These are phyloP conservation scores for Lomographa bimaculata DNA, from an alignment of 2,888 invertebrate species.

Conservation along the genomic window DNA sequence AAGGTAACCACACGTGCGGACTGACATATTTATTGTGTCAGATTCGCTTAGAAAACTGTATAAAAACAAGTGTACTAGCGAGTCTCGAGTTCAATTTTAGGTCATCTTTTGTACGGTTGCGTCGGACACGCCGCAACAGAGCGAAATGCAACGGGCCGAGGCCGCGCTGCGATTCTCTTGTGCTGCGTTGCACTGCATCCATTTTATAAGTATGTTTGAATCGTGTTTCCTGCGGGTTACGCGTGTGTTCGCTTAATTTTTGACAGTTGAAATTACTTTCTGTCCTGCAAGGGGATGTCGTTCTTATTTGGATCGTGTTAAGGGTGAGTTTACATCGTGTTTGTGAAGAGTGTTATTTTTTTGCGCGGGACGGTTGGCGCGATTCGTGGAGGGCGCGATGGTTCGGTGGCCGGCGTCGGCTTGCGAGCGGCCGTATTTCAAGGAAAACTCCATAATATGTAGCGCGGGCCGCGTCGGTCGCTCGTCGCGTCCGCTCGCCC, in stretches of 20 bases:
- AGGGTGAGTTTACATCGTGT: conserved; percentile 66
- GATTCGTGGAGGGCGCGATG: conserved; percentile 59
- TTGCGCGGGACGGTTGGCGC: conserved; percentile 78
- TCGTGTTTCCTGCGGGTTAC: conserved; percentile 75
- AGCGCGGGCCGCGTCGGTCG: conserved; percentile 54
- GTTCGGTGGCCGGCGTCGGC: conserved; percentile 55
- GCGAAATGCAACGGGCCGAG: conserved; percentile 80
- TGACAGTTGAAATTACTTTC: conserved; percentile 81
- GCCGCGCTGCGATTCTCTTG: conserved; percentile 72
- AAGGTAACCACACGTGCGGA: conserved; percentile 51
- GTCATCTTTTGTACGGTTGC: conserved; percentile 80
- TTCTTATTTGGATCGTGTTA: conserved; percentile 57
- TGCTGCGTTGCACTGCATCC: conserved; percentile 70
- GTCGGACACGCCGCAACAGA: conserved; percentile 70
- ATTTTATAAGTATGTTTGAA: conserved; percentile 72
- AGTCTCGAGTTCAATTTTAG: conserved; percentile 77
- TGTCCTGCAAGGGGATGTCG: conserved; percentile 57
- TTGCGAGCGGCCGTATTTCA: conserved; percentile 62
- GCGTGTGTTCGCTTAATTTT: conserved; percentile 81
- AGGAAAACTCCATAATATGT: conserved; percentile 69
- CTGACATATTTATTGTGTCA: conserved; percentile 58
- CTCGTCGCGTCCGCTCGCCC: conserved; percentile 44
- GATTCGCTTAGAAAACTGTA: conserved; percentile 69
- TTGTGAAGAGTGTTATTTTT: conserved; percentile 66
- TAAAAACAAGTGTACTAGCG: conserved; percentile 57